Evolutionary conservation across 1,140 invertebrate species (phyloP).

Genomic region (Phymorhynchus buccinoides): DNA sequence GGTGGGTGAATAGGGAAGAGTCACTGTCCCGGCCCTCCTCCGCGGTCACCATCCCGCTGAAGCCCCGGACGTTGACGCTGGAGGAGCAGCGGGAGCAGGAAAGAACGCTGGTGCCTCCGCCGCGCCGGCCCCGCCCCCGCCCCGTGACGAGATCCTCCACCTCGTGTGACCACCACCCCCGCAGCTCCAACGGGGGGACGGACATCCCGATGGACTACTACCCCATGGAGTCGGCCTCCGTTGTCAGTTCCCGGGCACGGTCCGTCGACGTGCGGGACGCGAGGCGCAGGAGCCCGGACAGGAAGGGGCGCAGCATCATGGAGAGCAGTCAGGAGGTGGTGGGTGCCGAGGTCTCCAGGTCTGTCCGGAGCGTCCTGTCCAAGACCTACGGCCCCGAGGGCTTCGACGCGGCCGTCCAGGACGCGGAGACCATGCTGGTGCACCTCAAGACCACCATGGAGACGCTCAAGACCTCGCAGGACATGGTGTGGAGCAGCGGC

Average conservation of each 20-base stretch:
- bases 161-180: neutral
- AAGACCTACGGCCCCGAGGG: constrained; percentile 56
- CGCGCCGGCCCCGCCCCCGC: neutral
- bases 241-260: constrained; percentile 28
- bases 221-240: neutral
- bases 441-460: constrained; percentile 66
- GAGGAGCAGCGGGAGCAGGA: constrained; percentile 9
- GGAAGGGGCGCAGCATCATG: constrained; percentile 44
- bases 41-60: neutral
- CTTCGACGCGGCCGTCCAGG: constrained; percentile 59
- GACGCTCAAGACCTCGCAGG: constrained; percentile 57
- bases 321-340: constrained; percentile 60
- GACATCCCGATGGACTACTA: constrained; percentile 10
- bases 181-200: constrained; percentile 1
- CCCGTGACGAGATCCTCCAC: neutral
- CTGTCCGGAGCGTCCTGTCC: constrained; percentile 58
- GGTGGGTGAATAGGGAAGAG: neutral
- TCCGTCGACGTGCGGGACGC: constrained; percentile 1
- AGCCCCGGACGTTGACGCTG: neutral
- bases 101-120: neutral
- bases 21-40: neutral
- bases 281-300: neutral
- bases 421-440: constrained; percentile 62
- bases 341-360: constrained; percentile 54
- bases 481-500: constrained; percentile 54